These are phyloP conservation scores for Cryptophagus acutangulus DNA, from an alignment of 2,888 invertebrate genomes.

Conservation along the genomic window DNA sequence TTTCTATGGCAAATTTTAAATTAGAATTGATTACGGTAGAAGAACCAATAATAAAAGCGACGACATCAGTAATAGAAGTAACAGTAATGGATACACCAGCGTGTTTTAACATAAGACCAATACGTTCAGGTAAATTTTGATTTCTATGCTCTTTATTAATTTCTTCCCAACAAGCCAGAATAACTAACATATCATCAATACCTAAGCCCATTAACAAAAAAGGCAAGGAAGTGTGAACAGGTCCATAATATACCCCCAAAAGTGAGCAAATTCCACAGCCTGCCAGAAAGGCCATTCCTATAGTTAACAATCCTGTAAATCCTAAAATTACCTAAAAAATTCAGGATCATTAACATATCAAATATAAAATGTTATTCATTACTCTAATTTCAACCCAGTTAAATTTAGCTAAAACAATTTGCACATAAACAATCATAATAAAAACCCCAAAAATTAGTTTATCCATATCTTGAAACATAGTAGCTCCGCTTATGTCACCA, in stretches of 20 bases:
- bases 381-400: slow-evolving; percentile 71
- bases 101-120: slow-evolving; percentile 68
- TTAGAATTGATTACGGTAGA: slow-evolving; percentile 59
- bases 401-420: slow-evolving; percentile 66
- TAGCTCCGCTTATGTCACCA: slow-evolving; percentile 66
- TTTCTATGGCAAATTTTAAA: neutral
- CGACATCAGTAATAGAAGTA: slow-evolving; percentile 76
- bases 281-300: slow-evolving; percentile 68
- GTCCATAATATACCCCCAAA: slow-evolving; percentile 69
- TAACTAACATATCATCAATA: slow-evolving; percentile 81
- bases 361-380: too few relatives aligned
- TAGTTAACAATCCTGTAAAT: slow-evolving; percentile 63
- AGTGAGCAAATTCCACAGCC: slow-evolving; percentile 69
- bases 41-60: slow-evolving; percentile 73
- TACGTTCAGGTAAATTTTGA: slow-evolving; percentile 55
- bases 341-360: too few relatives aligned
- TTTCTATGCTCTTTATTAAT: slow-evolving; percentile 51
- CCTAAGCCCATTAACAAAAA: slow-evolving; percentile 75
- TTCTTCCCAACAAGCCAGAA: slow-evolving; percentile 73
- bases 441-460: slow-evolving; percentile 63
- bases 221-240: slow-evolving; percentile 75
- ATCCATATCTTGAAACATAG: slow-evolving; percentile 69
- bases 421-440: slow-evolving; percentile 71
- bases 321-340: slow-evolving; percentile 58
- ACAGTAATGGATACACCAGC: slow-evolving; percentile 81